A percentile compares a stretch with the other conserved stretches of the same genome.
Evolutionary conservation across 2,113 vertebrate species (phyloP).

Genomic region (Peromyscus maniculatus): DNA sequence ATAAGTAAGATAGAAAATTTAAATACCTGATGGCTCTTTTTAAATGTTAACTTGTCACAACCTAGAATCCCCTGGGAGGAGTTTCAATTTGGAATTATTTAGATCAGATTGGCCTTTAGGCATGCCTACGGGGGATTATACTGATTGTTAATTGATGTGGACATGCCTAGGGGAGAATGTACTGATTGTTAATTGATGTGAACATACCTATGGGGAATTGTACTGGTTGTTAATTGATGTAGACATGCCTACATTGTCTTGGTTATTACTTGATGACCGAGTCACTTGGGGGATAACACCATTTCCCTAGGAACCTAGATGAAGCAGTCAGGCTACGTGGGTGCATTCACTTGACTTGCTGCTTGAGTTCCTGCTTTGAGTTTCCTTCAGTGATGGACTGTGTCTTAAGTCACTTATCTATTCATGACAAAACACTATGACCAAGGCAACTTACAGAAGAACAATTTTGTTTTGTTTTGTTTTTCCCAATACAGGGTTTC

Average conservation of each 20-base stretch:
- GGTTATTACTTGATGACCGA: neutral
- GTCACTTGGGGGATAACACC: neutral
- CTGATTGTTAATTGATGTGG: neutral
- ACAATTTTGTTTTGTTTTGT: neutral
- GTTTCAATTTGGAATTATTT: neutral
- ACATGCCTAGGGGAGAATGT: neutral
- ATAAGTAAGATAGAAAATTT: neutral
- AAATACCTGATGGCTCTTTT: neutral
- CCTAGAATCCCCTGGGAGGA: neutral
- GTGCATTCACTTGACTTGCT: neutral
- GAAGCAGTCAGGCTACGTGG: neutral
- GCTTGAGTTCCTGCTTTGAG: neutral
- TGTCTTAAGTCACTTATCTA: neutral
- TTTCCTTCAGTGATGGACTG: neutral
- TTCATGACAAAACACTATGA: neutral
- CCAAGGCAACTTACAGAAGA: neutral
- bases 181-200: neutral
- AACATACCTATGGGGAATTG: neutral
- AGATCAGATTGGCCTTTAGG: neutral
- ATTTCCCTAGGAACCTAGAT: neutral
- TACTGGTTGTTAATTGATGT: neutral
- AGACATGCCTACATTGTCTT: neutral
- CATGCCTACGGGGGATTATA: neutral
- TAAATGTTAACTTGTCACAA: neutral
- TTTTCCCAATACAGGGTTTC: no score